Base-by-base conservation (phyloP, 1,140 invertebrate genomes). In the Xylocopa sonorina region DNA sequence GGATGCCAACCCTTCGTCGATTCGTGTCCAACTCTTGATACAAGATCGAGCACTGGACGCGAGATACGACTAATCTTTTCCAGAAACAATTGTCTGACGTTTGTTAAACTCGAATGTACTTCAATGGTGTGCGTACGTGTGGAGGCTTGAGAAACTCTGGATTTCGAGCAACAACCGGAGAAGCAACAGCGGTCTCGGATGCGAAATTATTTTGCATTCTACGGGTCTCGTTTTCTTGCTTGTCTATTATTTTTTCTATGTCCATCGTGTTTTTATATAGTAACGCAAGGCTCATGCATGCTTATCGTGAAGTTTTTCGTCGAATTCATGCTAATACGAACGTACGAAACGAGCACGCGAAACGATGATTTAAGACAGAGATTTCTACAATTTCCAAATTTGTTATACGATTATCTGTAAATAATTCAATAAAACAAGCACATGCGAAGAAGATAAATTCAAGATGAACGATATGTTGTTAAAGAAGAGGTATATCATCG, bases 121-220 rank as follows among this genome's bases (percentile, higher is more conserved):
- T n/a, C n/a, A n/a, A n/a, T n/a, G n/a, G n/a, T n/a, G n/a, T n/a
- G n/a, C n/a, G n/a, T n/a, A n/a, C n/a, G 43, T 4, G 38, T 38
- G 2, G 27, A 41, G 34, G 53, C 24, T 78, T 67, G 78, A 81
- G 83, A 81, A 77, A 72, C 83, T 38, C 73, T 84, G 78, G 75
- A 85, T 81, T 84, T 72, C 43, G 69, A 78, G 48, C 43, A 73
- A 64, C 21, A 78, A 34, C 27, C 64, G 63, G n/a, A 51, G 32
- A 60, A 6, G 63, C 46, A 67, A 80, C 53, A 16, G 32, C 2
- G n/a, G 50, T 67, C 43, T 50, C 53, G 72, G 34, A 58, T 74
- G 78, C 43, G 43, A 80, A 43, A 80, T 67, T 16, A 68, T 68
- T 75, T 80, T 67, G 46, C 53, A 78, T 78, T 78, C 76, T 53